Percentiles rank a stretch among this genome's conserved stretches.
Evolutionary conservation across 2,888 invertebrate species (phyloP).

Genomic region (Ctena decussata): DNA sequence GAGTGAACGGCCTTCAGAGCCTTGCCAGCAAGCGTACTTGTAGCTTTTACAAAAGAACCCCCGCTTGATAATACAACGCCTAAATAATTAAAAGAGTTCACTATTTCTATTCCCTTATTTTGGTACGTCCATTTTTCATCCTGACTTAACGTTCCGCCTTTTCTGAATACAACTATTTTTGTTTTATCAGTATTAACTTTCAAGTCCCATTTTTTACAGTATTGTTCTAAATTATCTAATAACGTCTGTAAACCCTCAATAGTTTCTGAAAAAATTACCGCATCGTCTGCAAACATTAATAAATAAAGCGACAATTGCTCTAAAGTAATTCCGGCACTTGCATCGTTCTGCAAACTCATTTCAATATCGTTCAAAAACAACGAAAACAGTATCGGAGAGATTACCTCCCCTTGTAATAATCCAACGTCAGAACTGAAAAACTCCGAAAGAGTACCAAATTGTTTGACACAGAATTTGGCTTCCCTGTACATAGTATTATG

Average conservation of each 20-base stretch:
- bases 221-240: slow-evolving; percentile 11
- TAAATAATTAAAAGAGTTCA: slow-evolving; percentile 13
- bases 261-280: slow-evolving; percentile 29
- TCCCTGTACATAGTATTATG: slow-evolving; percentile 30
- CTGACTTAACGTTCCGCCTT: neutral
- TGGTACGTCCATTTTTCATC: slow-evolving; percentile 10
- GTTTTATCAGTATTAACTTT: slow-evolving; percentile 21
- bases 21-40: slow-evolving; percentile 13
- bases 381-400: slow-evolving; percentile 17
- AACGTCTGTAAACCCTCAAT: slow-evolving; percentile 15
- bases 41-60: slow-evolving; percentile 9
- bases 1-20: slow-evolving; percentile 25
- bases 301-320: no score
- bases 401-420: slow-evolving; percentile 37
- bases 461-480: slow-evolving; percentile 47
- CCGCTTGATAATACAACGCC: slow-evolving; percentile 16
- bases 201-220: slow-evolving; percentile 10
- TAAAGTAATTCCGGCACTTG: neutral
- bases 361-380: slow-evolving; percentile 40
- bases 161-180: slow-evolving; percentile 24
- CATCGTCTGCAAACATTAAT: no score
- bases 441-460: slow-evolving; percentile 23
- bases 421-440: slow-evolving; percentile 30
- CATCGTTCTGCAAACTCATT: neutral
- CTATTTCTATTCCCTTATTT: neutral